phyloP scores from a whole-genome alignment of 2,888 invertebrate genomes.

The Diaperis boleti region DNA sequence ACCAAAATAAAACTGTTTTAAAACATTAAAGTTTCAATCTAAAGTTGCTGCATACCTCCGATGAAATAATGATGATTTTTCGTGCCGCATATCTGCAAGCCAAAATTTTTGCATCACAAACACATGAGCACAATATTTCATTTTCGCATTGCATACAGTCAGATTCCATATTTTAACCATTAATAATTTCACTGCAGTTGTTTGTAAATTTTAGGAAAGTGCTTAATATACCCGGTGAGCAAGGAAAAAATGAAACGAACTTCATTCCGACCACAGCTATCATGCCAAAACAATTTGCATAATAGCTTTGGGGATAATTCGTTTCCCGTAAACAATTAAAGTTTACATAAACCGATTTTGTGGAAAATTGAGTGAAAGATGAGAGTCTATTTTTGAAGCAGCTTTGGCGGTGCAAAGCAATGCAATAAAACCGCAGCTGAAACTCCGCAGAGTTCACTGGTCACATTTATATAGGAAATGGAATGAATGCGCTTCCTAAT shows the following conservation, averaged over 20 bases:
- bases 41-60: neutral
- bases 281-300: no score
- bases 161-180: no score
- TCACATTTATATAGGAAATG: slow-evolving; percentile 34
- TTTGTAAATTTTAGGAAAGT: no score
- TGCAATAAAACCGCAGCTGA: slow-evolving; percentile 37
- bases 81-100: neutral
- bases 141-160: no score
- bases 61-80: no score
- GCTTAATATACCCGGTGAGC: no score
- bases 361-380: slow-evolving; percentile 25
- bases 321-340: slow-evolving; percentile 8
- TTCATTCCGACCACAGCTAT: no score
- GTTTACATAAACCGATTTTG: slow-evolving; percentile 24
- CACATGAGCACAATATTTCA: slow-evolving; percentile 1
- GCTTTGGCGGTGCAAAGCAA: slow-evolving; percentile 32
- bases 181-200: no score
- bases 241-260: no score
- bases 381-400: slow-evolving; percentile 27
- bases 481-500: slow-evolving; percentile 9
- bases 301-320: no score
- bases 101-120: neutral
- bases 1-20: neutral
- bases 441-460: slow-evolving; percentile 31
- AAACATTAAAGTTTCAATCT: neutral